phyloP scores from a whole-genome alignment of 2,888 invertebrate genomes.

The Drosophila falleni region DNA sequence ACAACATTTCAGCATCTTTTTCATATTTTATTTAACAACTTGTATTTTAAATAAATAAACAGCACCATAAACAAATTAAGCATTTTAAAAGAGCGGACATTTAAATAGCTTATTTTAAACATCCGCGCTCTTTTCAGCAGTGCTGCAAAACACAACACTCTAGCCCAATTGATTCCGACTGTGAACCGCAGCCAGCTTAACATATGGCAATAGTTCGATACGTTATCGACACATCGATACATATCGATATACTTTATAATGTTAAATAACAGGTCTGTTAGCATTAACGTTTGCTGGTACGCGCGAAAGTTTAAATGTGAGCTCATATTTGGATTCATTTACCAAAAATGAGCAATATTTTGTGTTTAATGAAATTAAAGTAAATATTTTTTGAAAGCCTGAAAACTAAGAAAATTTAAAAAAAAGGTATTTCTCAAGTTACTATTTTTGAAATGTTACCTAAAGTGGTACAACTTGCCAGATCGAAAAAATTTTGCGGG shows the following conservation, averaged over 20 bases:
- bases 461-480: too few relatives aligned
- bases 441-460: too few relatives aligned
- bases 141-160: constrained; percentile 11
- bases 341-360: too few relatives aligned
- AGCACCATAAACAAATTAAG: background rate
- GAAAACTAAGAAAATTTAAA: too few relatives aligned
- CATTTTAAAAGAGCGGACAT: background rate
- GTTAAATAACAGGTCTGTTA: background rate
- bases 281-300: background rate
- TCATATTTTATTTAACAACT: background rate
- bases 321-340: too few relatives aligned
- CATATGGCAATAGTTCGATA: background rate
- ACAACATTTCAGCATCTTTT: background rate
- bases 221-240: background rate
- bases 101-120: background rate
- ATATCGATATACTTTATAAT: background rate
- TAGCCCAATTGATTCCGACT: background rate
- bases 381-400: too few relatives aligned
- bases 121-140: constrained; percentile 2
- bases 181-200: constrained; percentile 17
- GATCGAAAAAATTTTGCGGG: too few relatives aligned
- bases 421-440: too few relatives aligned
- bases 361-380: too few relatives aligned
- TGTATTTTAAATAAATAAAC: background rate
- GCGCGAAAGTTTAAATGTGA: too few relatives aligned